Conservation (phyloP, 1,140 invertebrate genomes). For the Drosophila guanche region DNA sequence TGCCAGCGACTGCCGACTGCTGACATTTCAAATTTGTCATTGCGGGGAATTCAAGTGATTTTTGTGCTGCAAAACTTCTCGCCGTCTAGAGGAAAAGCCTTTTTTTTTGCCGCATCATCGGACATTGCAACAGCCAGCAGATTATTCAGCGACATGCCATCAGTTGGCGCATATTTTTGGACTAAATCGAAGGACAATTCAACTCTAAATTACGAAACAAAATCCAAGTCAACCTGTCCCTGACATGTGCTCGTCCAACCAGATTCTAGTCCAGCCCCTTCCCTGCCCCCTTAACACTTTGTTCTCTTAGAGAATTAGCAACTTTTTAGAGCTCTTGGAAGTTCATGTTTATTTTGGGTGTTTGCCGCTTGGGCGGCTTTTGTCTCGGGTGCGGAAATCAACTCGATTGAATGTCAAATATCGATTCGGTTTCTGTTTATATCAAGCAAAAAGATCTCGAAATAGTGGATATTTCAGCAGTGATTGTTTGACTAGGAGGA, state of each 20-base stretch:
- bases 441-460: conserved; percentile 15
- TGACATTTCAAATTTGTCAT: conserved; percentile 76
- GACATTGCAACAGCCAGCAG: conserved; percentile 31
- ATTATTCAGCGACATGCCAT: conserved; percentile 23
- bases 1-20: conserved; percentile 46
- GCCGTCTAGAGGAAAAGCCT: conserved; percentile 42
- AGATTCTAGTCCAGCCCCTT: conserved; percentile 18
- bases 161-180: conserved; percentile 16
- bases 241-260: conserved; percentile 18
- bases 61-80: conserved; percentile 9
- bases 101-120: conserved; percentile 49
- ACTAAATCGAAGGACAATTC: conserved; percentile 28
- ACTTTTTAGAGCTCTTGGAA: no score
- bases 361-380: conserved; percentile 5
- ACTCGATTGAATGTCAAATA: conserved; percentile 29
- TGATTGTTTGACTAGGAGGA: conserved; percentile 6
- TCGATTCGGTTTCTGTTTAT: conserved; percentile 23
- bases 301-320: not conserved
- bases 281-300: not conserved
- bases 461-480: conserved; percentile 25
- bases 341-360: not conserved
- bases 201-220: not conserved
- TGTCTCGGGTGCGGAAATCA: conserved; percentile 44
- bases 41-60: conserved; percentile 59
- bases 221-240: conserved; percentile 11